A percentile compares a stretch with the other conserved stretches of the same genome.
phyloP scores from a whole-genome alignment of 2,113 vertebrate genomes.

The Podiceps cristatus region DNA sequence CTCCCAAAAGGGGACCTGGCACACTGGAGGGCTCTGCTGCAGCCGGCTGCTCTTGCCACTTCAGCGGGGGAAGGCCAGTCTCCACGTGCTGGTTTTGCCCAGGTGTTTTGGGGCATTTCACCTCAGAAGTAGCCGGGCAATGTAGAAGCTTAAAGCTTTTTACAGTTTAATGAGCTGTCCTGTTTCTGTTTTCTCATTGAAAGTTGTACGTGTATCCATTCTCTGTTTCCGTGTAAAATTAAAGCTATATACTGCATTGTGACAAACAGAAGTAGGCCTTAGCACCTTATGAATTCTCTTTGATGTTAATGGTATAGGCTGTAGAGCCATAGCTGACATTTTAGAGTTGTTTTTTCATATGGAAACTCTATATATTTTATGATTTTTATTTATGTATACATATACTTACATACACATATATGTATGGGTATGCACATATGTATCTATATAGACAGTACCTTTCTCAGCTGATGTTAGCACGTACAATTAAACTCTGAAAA shows the following conservation, averaged over 20 bases:
- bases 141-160: background rate
- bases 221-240: background rate
- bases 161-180: background rate
- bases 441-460: background rate
- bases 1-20: background rate
- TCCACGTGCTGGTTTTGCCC: background rate
- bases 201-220: background rate
- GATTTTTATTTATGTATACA: background rate
- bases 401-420: background rate
- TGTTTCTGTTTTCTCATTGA: background rate
- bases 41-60: fast-evolving
- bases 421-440: fast-evolving
- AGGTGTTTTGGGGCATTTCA: background rate
- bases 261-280: background rate
- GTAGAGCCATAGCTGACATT: background rate
- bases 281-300: background rate
- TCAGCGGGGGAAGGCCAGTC: background rate
- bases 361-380: background rate
- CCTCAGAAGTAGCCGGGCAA: background rate
- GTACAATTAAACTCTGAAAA: constrained; percentile 26
- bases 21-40: background rate
- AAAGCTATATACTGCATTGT: background rate
- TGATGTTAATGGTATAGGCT: background rate
- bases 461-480: constrained; percentile 30
- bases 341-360: background rate